phyloP scores from a whole-genome alignment of 2,113 vertebrate species.

The Austrofundulus limnaeus region DNA sequence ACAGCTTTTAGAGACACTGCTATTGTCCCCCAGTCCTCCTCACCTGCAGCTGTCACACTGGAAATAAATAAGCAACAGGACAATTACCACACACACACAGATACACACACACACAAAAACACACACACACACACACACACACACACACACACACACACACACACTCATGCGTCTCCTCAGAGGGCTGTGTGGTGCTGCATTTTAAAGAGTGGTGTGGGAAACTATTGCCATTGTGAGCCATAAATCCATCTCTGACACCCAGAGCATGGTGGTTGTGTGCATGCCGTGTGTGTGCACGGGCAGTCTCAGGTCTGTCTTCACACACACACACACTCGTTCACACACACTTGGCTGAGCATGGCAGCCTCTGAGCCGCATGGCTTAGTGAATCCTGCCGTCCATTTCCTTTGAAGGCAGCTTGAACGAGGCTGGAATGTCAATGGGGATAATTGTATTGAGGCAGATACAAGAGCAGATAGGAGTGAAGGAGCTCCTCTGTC shows the following conservation, averaged over 20 bases:
- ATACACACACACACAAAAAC: no score
- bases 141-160: neutral
- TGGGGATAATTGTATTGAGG: conserved; percentile 71
- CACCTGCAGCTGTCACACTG: conserved; percentile 41
- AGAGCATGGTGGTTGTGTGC: conserved; percentile 35
- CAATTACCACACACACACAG: no score
- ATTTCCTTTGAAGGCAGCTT: conserved; percentile 71
- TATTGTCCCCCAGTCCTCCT: conserved; percentile 51
- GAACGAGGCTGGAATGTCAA: conserved; percentile 71
- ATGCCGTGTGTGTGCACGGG: conserved; percentile 11
- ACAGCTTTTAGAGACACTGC: conserved; percentile 28
- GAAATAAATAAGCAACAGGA: conserved; percentile 38
- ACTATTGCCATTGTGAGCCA: conserved; percentile 54
- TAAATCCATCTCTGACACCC: conserved; percentile 63
- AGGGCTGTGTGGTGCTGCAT: conserved; percentile 38
- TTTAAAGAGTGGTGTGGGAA: conserved; percentile 69
- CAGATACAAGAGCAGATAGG: conserved; percentile 74
- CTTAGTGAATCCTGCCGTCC: conserved; percentile 64
- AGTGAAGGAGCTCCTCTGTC: conserved; percentile 58
- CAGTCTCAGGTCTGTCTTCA: conserved; percentile 25
- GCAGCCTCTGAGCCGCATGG: conserved; percentile 58
- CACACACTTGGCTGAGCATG: conserved; percentile 40
- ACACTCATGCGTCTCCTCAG: conserved; percentile 7
- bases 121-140: no score
- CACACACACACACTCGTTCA: conserved; percentile 40